These are phyloP conservation scores for Oreotrochilus melanogaster DNA, from an alignment of 2,113 vertebrate genomes.

Conservation along the genomic window DNA sequence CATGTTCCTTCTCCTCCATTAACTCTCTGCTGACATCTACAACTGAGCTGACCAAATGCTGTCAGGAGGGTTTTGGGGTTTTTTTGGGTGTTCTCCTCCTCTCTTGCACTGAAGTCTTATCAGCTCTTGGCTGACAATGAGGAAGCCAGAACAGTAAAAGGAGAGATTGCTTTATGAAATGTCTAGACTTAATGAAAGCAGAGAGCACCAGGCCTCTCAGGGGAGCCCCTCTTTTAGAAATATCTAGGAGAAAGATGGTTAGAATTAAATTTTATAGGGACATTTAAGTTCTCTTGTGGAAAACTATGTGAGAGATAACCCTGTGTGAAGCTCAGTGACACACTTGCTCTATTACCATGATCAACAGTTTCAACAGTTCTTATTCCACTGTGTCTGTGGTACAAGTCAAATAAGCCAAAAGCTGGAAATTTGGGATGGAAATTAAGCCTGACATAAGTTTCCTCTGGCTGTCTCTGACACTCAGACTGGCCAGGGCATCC, in stretches of 20 bases:
- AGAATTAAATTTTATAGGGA: conserved; percentile 52
- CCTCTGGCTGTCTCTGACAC: not conserved
- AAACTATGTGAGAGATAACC: not conserved
- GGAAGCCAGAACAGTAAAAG: not conserved
- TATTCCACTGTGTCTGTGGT: not conserved
- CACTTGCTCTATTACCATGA: not conserved
- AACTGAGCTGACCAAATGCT: conserved; percentile 28
- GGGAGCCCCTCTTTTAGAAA: conserved; percentile 20
- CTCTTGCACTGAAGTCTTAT: not conserved
- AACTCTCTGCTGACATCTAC: conserved; percentile 39
- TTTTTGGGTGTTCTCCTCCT: not conserved
- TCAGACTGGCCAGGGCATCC: not conserved
- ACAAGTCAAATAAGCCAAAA: not conserved
- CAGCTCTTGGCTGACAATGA: not conserved
- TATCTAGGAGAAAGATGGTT: conserved; percentile 26
- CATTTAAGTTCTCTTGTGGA: conserved; percentile 18
- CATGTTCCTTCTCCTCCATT: conserved; percentile 27
- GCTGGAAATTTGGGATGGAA: not conserved
- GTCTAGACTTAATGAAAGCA: conserved; percentile 51
- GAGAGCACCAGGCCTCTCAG: not conserved
- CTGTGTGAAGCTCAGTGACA: not conserved
- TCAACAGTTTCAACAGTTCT: not conserved
- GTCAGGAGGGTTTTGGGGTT: not conserved
- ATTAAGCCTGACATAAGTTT: not conserved
- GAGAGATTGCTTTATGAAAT: conserved; percentile 9